Base-by-base conservation (phyloP, 2,888 invertebrate species). In the Tinea pellionella region DNA sequence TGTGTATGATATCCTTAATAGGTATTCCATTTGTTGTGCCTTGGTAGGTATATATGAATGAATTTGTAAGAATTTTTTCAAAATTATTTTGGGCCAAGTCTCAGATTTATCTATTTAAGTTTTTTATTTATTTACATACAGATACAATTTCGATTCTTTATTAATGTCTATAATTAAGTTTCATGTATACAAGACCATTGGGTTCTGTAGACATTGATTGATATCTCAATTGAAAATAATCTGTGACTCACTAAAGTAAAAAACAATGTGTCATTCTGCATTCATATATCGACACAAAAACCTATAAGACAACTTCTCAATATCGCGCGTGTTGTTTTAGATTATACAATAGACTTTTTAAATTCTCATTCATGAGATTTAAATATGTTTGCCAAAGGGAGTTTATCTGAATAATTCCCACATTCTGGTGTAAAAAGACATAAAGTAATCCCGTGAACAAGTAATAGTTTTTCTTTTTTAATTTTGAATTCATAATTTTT, bases 1-100 rank as follows among this genome's bases (percentile, higher is more conserved):
- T 47, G 47, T 47, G 47, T 47, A 47, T 47, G 13, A 47, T 47
- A 47, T 37, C 2, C 47, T 47, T 47, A 47, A 47, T 47, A 47
- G 6, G 9, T 16, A 16, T 16, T 47, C 47, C 13, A 47, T 47
- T 2, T 47, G 9, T 47, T 15, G 47, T 47, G 47, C 47, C 47
- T 47, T 47, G 8, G 16, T 47, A 47, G 8, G 16, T 47, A 47
- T 8, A 9, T 15, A 47, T 9, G 6, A 47, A 47, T 7, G 3
- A 9, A 15, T 16, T 2, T 47, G 47, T 47, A 47, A 37, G 37
- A 37, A 30, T 30, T 30, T 30, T 9, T 37, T 37, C 11, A 37
- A 37, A n/a, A 37, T 2, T 37, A 9, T 37, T 12, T 37, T 2
- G 9, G 9, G 30, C n/a, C n/a, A 2, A 24, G 24, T 24, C 24